These are phyloP conservation scores for Drosophila cracens DNA, from an alignment of 2,888 invertebrate genomes.

Conservation along the genomic window DNA sequence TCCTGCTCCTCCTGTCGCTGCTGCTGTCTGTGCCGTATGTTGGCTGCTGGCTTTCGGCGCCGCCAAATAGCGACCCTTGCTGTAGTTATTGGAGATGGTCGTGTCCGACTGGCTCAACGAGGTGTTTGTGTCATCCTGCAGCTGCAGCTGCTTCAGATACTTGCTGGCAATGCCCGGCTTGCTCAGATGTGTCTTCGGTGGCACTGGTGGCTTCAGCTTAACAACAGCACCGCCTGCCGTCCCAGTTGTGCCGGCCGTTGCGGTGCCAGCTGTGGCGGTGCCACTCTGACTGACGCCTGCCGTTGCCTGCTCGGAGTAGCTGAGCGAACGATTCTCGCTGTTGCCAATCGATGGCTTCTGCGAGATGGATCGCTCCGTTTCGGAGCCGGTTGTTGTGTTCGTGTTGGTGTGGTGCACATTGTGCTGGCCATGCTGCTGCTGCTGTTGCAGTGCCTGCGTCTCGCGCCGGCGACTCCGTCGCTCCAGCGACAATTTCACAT, in stretches of 20 bases:
- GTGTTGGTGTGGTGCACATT: constrained; percentile 85
- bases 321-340: constrained; percentile 82
- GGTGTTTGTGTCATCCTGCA: constrained; percentile 83
- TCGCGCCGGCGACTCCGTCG: constrained; percentile 89
- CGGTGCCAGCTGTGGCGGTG: constrained; percentile 6
- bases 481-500: constrained; percentile 91
- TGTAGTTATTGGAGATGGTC: constrained; percentile 84
- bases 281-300: constrained; percentile 14
- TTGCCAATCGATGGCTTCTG: constrained; percentile 87
- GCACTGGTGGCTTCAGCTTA: constrained; percentile 77
- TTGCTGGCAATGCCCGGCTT: constrained; percentile 83
- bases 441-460: constrained; percentile 85
- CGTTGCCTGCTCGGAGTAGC: constrained; percentile 76
- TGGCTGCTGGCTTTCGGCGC: constrained; percentile 38
- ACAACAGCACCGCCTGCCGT: constrained; percentile 26
- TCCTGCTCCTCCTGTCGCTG: background rate
- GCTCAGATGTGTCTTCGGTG: constrained; percentile 79
- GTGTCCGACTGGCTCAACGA: constrained; percentile 85
- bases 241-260: background rate
- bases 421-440: constrained; percentile 71
- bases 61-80: constrained; percentile 81
- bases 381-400: constrained; percentile 90
- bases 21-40: constrained; percentile 39
- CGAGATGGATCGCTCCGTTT: constrained; percentile 92
- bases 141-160: constrained; percentile 83